Conservation (phyloP, 2,888 invertebrate species). For the Formica aserva region DNA sequence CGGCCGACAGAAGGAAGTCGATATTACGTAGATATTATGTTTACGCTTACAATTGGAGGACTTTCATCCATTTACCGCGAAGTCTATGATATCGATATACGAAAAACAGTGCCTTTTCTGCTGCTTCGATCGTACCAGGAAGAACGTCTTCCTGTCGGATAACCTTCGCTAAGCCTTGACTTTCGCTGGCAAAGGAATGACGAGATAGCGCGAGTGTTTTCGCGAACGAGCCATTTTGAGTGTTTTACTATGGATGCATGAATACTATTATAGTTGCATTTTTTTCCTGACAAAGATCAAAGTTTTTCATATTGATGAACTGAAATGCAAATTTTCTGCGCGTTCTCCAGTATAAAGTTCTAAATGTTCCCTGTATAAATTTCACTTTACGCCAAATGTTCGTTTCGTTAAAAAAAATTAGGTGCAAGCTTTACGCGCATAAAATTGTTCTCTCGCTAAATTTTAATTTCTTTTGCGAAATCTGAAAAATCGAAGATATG, state of each 20-base stretch:
- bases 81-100: not conserved
- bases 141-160: not conserved
- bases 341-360: not conserved
- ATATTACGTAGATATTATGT: not conserved
- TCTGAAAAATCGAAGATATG: not conserved
- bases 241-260: not conserved
- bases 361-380: not conserved
- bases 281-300: not conserved
- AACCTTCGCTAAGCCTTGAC: not conserved
- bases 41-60: not conserved
- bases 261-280: not conserved
- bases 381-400: not conserved
- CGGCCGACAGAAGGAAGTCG: not conserved
- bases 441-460: not conserved
- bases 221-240: conserved; percentile 29
- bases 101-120: not conserved
- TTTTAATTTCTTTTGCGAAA: not conserved
- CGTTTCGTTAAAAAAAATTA: not conserved
- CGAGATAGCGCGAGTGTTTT: not conserved
- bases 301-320: not conserved
- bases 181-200: not conserved
- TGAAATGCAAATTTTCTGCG: not conserved
- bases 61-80: not conserved
- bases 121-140: not conserved
- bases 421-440: not conserved